Base-by-base conservation (phyloP, 2,113 vertebrate species). In the Seriola rivoliana region DNA sequence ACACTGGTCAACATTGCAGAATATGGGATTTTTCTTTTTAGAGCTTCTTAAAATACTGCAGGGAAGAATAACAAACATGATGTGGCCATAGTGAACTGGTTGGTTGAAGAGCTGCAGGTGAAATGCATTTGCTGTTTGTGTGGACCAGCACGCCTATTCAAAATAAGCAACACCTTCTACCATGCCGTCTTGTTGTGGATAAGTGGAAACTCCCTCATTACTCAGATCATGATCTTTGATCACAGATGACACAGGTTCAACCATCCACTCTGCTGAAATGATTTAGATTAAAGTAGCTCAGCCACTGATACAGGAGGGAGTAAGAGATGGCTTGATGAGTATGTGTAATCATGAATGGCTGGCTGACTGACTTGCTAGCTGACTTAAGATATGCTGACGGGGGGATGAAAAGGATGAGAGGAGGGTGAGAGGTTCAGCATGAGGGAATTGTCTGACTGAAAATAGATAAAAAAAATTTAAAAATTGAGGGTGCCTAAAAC, bases 321-420 rank as follows among this genome's bases (percentile, higher is more conserved):
- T 73, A 72, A 54, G 46, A 85, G 67, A 66, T 4, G 4, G 67
- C 19, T 67, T 77, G 73, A 85, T 80, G 68, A 78, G 66, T 59
- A 70, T 36, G 52, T 64, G 81, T 84, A 74, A 80, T 71, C 46
- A 21, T 62, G 55, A 70, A 68, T 48, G 70, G 63, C 10, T 48
- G 70, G 63, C 10, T 77, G 85, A 64, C 34, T 82, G 85, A 71
- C 67, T 66, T 38, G 42, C 36, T 64, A 70, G 64, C 40, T 46
- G 55, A 46, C 16, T 79, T 14, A 79, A 75, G 44, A 81, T 55
- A 48, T 69, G 76, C 63, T 73, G 73, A 82, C 72, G 79, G 55
- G 48, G 50, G 40, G 40, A 38, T 57, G 67, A 75, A 76, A 58
- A 32, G 62, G 9, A 66, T 36, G 54, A 19, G 21, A 62, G 29